Evolutionary conservation across 2,888 invertebrate genomes (phyloP).

Genomic region (Dryobotodes eremita): DNA sequence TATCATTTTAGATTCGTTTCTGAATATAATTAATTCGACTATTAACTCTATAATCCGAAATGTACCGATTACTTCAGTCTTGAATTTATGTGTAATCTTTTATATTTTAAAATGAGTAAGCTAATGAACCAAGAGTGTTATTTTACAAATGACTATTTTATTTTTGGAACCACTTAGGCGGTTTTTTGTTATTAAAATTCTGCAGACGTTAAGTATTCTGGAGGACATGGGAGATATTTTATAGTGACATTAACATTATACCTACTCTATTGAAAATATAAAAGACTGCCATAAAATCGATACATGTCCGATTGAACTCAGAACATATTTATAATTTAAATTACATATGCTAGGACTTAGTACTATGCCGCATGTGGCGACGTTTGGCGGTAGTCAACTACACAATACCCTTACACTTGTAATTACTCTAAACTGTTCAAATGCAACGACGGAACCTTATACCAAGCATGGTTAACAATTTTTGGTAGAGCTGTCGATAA

Average conservation of each 20-base stretch:
- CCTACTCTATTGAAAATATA: background rate
- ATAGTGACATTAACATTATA: background rate
- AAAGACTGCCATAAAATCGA: conserved; percentile 27
- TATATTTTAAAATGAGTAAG: background rate
- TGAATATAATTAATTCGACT: conserved; percentile 62
- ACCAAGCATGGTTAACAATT: conserved; percentile 66
- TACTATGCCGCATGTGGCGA: conserved; percentile 49
- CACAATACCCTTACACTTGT: conserved; percentile 58
- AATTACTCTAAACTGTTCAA: conserved; percentile 64
- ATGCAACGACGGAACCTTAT: conserved; percentile 69
- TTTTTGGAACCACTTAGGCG: background rate
- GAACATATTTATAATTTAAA: conserved; percentile 32
- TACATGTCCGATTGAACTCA: conserved; percentile 47
- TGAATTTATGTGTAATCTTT: background rate
- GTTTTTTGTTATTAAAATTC: background rate
- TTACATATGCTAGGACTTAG: conserved; percentile 38
- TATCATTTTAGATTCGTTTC: conserved; percentile 63
- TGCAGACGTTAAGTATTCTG: background rate
- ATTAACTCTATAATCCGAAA: conserved; percentile 50
- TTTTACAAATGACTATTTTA: conserved; percentile 14
- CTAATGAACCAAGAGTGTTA: background rate
- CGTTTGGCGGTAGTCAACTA: conserved; percentile 66
- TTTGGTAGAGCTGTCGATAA: conserved; percentile 75
- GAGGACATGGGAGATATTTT: background rate
- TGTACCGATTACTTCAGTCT: conserved; percentile 47